Evolutionary conservation across 2,113 vertebrate genomes (phyloP).

Genomic region (Onychostruthus taczanowskii): DNA sequence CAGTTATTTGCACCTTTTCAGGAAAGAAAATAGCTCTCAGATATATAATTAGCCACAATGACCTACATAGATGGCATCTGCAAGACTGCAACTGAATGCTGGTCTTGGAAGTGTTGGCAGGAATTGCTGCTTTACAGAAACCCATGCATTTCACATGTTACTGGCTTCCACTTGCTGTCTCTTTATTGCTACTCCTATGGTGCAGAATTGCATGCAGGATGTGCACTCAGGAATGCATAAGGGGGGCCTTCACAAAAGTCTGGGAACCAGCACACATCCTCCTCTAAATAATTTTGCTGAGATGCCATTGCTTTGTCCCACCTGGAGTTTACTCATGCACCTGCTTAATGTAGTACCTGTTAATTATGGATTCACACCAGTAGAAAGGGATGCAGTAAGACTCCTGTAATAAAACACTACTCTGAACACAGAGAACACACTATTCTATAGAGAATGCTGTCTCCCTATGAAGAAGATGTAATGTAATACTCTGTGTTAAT

Average conservation of each 20-base stretch:
- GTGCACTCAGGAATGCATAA: not conserved
- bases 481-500: not conserved
- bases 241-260: not conserved
- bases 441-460: not conserved
- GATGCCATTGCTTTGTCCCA: not conserved
- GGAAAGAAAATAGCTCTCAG: not conserved
- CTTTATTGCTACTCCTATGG: not conserved
- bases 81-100: not conserved
- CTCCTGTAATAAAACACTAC: not conserved
- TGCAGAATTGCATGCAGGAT: not conserved
- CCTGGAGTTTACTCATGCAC: not conserved
- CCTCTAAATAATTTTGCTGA: not conserved
- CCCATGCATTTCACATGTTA: not conserved
- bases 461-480: not conserved
- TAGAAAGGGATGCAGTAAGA: not conserved
- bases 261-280: not conserved
- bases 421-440: not conserved
- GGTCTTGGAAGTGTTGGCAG: not conserved
- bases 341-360: not conserved
- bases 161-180: not conserved
- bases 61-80: not conserved
- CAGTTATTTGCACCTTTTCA: not conserved
- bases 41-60: not conserved
- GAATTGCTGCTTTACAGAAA: not conserved
- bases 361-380: constrained; percentile 17